phyloP scores from a whole-genome alignment of 2,113 vertebrate species.

The Cygnus atratus region DNA sequence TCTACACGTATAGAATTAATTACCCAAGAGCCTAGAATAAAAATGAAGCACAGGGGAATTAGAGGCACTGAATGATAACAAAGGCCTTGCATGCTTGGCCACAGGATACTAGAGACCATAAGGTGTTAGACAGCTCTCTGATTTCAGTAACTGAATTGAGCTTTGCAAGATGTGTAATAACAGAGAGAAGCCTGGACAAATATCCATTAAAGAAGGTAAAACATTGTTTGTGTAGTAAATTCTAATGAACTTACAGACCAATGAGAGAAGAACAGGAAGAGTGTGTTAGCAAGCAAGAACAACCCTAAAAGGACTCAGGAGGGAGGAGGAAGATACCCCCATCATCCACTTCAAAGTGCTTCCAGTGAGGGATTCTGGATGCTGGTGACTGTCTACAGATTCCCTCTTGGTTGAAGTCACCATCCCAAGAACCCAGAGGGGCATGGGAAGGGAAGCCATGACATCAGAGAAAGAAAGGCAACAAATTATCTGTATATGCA shows the following conservation, averaged over 20 bases:
- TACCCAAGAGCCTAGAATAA: too few relatives aligned
- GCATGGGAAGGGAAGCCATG: not conserved
- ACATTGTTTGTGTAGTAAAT: not conserved
- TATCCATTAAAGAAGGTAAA: not conserved
- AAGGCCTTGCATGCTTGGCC: not conserved
- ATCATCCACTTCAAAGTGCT: not conserved
- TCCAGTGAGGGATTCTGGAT: not conserved
- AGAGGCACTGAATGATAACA: not conserved
- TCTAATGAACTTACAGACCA: not conserved
- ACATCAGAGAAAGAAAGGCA: not conserved
- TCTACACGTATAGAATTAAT: too few relatives aligned
- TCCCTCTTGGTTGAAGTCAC: not conserved
- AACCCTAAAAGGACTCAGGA: not conserved
- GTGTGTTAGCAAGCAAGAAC: not conserved
- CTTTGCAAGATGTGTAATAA: not conserved
- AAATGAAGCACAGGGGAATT: too few relatives aligned
- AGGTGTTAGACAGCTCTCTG: not conserved
- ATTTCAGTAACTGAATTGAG: not conserved
- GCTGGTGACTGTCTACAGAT: not conserved
- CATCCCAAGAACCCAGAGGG: not conserved
- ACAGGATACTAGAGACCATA: not conserved
- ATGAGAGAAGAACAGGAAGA: not conserved
- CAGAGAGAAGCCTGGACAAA: not conserved
- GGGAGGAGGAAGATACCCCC: not conserved
- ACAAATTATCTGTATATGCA: not conserved